Percentiles rank a stretch among this genome's conserved stretches.
phyloP scores from a whole-genome alignment of 1,140 invertebrate genomes.

The Platyscapa corneri region DNA sequence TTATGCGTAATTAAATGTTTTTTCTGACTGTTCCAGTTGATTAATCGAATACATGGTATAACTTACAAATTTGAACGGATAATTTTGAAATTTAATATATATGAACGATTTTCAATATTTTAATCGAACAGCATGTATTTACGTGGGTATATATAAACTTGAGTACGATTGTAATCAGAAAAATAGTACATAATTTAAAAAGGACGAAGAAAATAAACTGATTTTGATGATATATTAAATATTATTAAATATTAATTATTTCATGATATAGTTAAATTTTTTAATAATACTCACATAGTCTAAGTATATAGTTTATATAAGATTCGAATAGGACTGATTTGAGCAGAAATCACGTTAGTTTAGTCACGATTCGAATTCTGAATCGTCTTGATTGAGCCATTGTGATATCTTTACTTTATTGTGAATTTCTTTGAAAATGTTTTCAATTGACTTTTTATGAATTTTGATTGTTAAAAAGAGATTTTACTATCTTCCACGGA shows the following conservation, averaged over 20 bases:
- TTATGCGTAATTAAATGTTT: too few species aligned
- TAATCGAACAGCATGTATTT: too few species aligned
- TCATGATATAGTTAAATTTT: neutral
- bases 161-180: too few species aligned
- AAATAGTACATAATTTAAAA: too few species aligned
- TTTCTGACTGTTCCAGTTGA: too few species aligned
- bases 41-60: too few species aligned
- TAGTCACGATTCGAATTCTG: conserved; percentile 58
- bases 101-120: too few species aligned
- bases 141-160: too few species aligned
- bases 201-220: too few species aligned
- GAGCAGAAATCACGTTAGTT: conserved; percentile 64
- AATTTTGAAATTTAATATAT: too few species aligned
- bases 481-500: neutral
- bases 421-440: conserved; percentile 28
- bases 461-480: neutral
- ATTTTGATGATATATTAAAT: too few species aligned
- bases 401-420: conserved; percentile 59
- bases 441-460: conserved; percentile 15
- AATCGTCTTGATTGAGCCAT: conserved; percentile 68
- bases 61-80: too few species aligned
- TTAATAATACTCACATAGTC: neutral
- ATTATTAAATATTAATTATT: neutral
- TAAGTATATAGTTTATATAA: conserved; percentile 21
- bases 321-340: conserved; percentile 48